phyloP scores from a whole-genome alignment of 2,113 vertebrate genomes.

The Passer montanus region DNA sequence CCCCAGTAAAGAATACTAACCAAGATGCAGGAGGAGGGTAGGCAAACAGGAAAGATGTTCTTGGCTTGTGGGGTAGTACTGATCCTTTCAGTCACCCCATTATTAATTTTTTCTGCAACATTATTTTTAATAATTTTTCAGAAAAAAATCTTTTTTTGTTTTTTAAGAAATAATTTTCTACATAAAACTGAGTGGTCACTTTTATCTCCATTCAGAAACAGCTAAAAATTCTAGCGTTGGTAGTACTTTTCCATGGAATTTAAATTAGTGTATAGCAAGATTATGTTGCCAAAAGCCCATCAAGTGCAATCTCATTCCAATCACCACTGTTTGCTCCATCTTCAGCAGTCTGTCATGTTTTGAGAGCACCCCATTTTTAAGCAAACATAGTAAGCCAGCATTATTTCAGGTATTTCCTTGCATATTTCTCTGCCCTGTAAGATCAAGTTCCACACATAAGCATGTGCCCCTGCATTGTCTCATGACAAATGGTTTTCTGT shows the following conservation, averaged over 20 bases:
- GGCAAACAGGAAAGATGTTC: background rate
- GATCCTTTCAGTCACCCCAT: background rate
- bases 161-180: no score
- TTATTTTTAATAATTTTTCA: no score
- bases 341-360: background rate
- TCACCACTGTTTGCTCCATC: background rate
- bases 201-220: background rate
- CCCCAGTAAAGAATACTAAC: background rate
- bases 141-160: no score
- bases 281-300: background rate
- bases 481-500: background rate
- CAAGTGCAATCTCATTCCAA: background rate
- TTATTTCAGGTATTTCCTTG: background rate
- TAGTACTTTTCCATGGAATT: background rate
- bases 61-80: background rate
- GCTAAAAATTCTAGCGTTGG: background rate
- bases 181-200: background rate
- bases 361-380: background rate
- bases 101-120: background rate
- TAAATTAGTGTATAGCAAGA: background rate
- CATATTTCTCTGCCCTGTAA: background rate
- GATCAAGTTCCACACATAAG: background rate
- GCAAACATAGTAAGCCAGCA: background rate
- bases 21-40: background rate
- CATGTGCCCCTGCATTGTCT: background rate